These are phyloP conservation scores for Bunonema sp. DNA, from an alignment of 2,888 invertebrate genomes.

Conservation along the genomic window DNA sequence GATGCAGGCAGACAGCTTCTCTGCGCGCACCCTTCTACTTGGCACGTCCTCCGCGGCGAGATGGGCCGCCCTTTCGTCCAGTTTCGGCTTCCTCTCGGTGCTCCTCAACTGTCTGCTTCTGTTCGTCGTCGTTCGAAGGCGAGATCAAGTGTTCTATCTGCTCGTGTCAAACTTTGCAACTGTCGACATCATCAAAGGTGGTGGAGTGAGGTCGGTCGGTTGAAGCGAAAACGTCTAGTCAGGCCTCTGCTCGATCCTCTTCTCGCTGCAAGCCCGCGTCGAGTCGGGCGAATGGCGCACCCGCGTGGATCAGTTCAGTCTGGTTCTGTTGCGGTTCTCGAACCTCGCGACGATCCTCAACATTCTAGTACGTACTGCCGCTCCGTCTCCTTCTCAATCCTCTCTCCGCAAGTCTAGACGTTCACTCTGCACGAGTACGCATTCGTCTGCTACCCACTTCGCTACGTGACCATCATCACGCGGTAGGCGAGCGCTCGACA, in stretches of 20 bases:
- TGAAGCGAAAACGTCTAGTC: background rate
- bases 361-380: too few species aligned
- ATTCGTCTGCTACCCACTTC: conserved; percentile 24
- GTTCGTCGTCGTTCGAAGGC: too few species aligned
- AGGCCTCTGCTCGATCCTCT: conserved; percentile 16
- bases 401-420: too few species aligned
- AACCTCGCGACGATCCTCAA: conserved; percentile 32
- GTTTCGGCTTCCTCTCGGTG: too few species aligned
- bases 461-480: conserved; percentile 19
- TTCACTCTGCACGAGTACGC: conserved; percentile 31
- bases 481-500: conserved; percentile 6
- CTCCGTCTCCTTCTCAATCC: too few species aligned
- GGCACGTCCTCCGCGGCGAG: too few species aligned
- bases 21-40: too few species aligned
- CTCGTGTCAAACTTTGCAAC: conserved; percentile 27
- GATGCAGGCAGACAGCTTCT: conserved; percentile 3
- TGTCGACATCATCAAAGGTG: conserved; percentile 26
- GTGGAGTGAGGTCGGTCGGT: background rate
- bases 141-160: conserved; percentile 29
- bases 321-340: conserved; percentile 12
- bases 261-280: too few species aligned
- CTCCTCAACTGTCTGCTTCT: too few species aligned
- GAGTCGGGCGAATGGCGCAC: too few species aligned
- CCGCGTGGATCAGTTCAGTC: conserved; percentile 17
- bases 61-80: too few species aligned